phyloP scores from a whole-genome alignment of 2,113 vertebrate species.

The Megatriorchis doriae region DNA sequence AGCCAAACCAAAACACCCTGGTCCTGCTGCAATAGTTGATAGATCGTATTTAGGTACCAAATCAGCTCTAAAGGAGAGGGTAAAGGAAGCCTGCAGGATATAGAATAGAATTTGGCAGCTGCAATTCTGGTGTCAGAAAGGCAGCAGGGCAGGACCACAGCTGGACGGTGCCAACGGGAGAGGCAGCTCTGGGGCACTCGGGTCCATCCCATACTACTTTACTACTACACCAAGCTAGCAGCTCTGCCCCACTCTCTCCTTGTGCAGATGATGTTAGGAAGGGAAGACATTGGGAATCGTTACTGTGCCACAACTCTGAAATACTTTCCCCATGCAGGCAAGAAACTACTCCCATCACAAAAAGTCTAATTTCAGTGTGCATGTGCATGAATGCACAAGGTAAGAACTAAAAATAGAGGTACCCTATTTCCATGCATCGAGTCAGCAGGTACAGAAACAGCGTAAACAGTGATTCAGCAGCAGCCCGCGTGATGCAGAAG shows the following conservation, averaged over 20 bases:
- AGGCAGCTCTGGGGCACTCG: accelerated
- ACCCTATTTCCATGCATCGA: conserved; percentile 17
- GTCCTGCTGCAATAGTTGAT: background rate
- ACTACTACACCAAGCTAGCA: background rate
- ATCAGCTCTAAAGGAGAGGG: background rate
- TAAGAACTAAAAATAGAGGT: conserved; percentile 51
- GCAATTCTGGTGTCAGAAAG: background rate
- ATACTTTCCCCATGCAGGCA: background rate
- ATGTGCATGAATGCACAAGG: conserved; percentile 37
- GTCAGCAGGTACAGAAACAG: conserved; percentile 43
- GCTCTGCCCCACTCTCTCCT: background rate
- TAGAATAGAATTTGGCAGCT: background rate
- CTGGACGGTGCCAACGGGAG: accelerated
- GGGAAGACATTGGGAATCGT: background rate
- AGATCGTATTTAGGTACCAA: background rate
- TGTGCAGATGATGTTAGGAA: background rate
- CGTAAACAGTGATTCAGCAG: conserved; percentile 58
- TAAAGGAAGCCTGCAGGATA: background rate
- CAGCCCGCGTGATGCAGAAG: background rate
- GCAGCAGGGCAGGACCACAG: background rate
- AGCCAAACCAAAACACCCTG: background rate
- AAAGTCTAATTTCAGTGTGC: background rate
- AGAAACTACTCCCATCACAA: background rate
- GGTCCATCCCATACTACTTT: background rate
- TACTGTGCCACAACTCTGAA: background rate